A percentile compares a stretch with the other conserved stretches of the same genome.
These are phyloP conservation scores for Chloebia gouldiae DNA, from an alignment of 2,113 vertebrate genomes.

Conservation along the genomic window DNA sequence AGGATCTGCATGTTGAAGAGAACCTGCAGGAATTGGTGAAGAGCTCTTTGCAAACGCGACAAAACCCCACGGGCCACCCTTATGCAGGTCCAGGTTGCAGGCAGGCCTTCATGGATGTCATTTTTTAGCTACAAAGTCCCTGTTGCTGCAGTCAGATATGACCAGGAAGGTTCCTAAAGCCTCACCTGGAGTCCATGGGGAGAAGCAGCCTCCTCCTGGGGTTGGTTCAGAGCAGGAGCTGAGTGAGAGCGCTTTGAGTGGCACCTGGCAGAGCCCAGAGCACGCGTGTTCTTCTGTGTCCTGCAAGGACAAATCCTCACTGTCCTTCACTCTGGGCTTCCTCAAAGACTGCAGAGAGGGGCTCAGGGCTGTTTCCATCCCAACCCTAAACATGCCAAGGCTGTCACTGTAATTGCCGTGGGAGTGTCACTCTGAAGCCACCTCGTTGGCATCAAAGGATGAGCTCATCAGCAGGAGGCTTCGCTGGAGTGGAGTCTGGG, in stretches of 20 bases:
- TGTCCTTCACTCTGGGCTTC: background rate
- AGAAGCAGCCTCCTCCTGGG: background rate
- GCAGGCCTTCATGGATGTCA: background rate
- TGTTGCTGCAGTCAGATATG: background rate
- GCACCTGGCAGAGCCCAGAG: background rate
- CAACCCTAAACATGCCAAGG: rapidly evolving
- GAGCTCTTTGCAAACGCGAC: background rate
- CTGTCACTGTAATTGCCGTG: background rate
- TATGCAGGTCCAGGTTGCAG: background rate
- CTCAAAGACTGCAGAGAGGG: background rate
- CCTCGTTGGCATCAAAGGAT: background rate
- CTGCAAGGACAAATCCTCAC: background rate
- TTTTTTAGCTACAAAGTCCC: background rate
- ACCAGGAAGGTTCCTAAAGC: background rate
- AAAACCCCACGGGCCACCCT: background rate
- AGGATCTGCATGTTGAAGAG: background rate
- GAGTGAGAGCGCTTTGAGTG: rapidly evolving
- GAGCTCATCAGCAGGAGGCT: background rate
- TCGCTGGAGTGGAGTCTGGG: background rate
- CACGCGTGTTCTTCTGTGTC: rapidly evolving
- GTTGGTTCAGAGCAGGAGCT: background rate
- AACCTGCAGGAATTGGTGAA: background rate
- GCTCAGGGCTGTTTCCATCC: background rate
- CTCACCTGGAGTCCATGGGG: rapidly evolving
- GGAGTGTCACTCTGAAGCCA: background rate